Conservation (phyloP, 1,140 invertebrate species). For the Hylaeus anthracinus region DNA sequence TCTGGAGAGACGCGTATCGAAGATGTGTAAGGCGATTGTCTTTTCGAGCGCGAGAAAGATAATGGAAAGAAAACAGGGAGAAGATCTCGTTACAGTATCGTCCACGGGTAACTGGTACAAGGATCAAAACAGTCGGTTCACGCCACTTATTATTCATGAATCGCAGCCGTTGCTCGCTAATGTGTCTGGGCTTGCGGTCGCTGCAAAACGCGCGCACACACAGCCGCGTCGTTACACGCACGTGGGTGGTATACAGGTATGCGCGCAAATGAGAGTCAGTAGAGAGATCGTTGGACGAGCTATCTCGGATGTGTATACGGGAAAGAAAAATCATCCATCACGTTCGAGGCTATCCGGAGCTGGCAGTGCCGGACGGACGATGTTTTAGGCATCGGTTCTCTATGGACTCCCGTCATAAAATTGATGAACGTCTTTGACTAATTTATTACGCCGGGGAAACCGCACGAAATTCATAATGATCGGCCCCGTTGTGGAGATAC, state of each 20-base stretch:
- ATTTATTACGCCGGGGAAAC: slow-evolving; percentile 76
- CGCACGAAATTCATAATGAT: slow-evolving; percentile 77
- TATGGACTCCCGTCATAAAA: slow-evolving; percentile 73
- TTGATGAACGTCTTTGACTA: slow-evolving; percentile 80
- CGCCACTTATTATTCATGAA: slow-evolving; percentile 64
- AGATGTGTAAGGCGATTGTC: neutral
- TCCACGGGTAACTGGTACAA: slow-evolving; percentile 29
- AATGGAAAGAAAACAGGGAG: slow-evolving; percentile 5
- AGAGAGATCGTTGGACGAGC: slow-evolving; percentile 51
- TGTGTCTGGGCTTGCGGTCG: slow-evolving; percentile 45
- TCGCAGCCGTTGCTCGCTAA: slow-evolving; percentile 42
- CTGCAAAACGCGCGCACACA: slow-evolving; percentile 24
- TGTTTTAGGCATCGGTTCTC: slow-evolving; percentile 76
- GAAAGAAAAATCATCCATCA: slow-evolving; percentile 80
- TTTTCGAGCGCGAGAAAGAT: neutral
- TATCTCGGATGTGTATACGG: slow-evolving; percentile 48
- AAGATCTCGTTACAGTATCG: slow-evolving; percentile 31
- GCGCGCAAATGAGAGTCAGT: slow-evolving; percentile 62
- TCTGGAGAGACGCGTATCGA: neutral
- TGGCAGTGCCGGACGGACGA: slow-evolving; percentile 73
- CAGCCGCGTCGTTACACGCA: slow-evolving; percentile 53
- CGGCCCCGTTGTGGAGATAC: slow-evolving; percentile 47
- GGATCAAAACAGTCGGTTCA: slow-evolving; percentile 56
- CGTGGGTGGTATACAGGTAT: slow-evolving; percentile 60
- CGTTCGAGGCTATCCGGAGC: slow-evolving; percentile 75